Conservation (phyloP, 1,140 invertebrate species). For the Physella acuta region DNA sequence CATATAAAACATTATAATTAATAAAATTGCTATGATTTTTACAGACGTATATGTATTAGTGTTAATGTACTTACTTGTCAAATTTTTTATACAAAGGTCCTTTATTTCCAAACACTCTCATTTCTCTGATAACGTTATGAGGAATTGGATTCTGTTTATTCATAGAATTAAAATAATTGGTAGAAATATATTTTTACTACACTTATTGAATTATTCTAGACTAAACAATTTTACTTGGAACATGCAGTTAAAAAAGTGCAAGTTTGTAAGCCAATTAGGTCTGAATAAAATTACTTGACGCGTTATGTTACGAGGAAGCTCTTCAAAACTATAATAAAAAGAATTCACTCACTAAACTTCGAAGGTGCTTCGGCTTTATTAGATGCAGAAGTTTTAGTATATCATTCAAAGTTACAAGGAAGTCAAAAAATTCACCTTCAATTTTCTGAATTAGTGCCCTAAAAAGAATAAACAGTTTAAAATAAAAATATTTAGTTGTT, state of each 20-base stretch:
- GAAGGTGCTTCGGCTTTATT: constrained; percentile 13
- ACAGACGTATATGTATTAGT: no score
- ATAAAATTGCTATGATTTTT: no score
- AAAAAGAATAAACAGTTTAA: not conserved
- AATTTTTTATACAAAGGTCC: constrained; percentile 13
- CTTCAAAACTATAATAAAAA: not conserved
- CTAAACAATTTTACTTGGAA: not conserved
- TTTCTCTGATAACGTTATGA: constrained; percentile 7
- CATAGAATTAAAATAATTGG: not conserved
- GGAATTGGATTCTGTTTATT: constrained; percentile 5
- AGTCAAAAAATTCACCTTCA: constrained; percentile 8
- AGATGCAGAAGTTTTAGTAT: constrained; percentile 10
- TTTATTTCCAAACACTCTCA: not conserved
- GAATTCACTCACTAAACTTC: constrained; percentile 1
- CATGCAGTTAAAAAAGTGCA: no score
- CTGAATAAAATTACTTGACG: not conserved
- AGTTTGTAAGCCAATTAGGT: not conserved
- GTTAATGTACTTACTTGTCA: constrained; percentile 8
- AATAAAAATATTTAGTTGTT: not conserved
- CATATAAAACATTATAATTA: no score
- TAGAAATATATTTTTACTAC: not conserved
- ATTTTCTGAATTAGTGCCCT: constrained; percentile 9
- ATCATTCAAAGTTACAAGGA: not conserved
- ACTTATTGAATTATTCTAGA: not conserved
- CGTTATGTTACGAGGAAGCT: not conserved